Percentiles rank a stretch among this genome's conserved stretches.
phyloP scores from a whole-genome alignment of 64 coral and sea anemone genomes.

The Anthopleura sola region DNA sequence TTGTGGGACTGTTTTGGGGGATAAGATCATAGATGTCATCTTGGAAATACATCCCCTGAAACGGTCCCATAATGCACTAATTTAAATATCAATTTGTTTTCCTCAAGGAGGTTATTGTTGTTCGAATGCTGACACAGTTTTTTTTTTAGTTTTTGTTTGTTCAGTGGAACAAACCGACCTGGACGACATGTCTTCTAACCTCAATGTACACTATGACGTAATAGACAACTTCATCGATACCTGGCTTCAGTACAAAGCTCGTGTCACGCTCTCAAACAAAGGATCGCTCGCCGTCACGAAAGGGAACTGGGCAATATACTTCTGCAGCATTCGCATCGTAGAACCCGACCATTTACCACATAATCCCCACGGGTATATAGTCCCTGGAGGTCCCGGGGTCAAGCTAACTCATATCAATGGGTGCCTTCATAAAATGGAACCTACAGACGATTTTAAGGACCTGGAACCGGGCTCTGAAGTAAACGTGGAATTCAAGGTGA shows the following conservation, averaged over 20 bases:
- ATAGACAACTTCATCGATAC: conserved; percentile 45
- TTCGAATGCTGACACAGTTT: neutral
- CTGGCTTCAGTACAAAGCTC: conserved; percentile 11
- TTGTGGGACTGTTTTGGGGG: too few relatives aligned
- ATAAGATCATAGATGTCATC: too few relatives aligned
- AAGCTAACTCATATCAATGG: conserved; percentile 75
- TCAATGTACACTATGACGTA: conserved; percentile 67
- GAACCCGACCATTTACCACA: conserved; percentile 60
- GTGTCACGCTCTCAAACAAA: conserved; percentile 55
- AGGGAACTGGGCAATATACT: conserved; percentile 76
- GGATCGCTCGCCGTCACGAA: conserved; percentile 34
- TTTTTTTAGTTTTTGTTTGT: neutral
- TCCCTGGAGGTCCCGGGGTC: conserved; percentile 67
- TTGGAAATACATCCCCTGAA: too few relatives aligned
- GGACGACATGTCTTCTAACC: conserved; percentile 52
- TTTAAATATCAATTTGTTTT: too few relatives aligned
- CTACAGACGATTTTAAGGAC: conserved; percentile 60
- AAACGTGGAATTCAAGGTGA: conserved; percentile 38
- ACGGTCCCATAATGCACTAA: too few relatives aligned
- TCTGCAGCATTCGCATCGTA: conserved; percentile 78
- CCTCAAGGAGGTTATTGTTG: too few relatives aligned
- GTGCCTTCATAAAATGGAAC: conserved; percentile 81
- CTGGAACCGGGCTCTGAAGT: conserved; percentile 27
- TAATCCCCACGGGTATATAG: conserved; percentile 73
- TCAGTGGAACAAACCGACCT: conserved; percentile 38